phyloP scores from a whole-genome alignment of 2,797 vertebrate species.

The Rhodeus uyekii region DNA sequence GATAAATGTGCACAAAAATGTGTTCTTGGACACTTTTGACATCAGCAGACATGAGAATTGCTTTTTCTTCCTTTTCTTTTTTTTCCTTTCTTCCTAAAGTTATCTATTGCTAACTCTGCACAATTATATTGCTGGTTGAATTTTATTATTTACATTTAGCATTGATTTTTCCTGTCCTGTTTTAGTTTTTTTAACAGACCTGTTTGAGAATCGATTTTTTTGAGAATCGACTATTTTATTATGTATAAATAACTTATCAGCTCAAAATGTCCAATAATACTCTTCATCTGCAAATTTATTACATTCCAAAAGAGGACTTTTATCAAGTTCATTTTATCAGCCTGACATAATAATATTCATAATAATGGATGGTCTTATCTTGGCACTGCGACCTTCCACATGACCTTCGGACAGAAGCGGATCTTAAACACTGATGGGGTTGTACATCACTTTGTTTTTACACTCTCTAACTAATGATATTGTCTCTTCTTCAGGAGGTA shows the following conservation, averaged over 20 bases:
- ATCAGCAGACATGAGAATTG: not conserved
- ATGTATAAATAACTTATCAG: not conserved
- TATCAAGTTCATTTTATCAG: not conserved
- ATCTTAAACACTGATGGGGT: conserved; percentile 32
- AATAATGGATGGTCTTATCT: not conserved
- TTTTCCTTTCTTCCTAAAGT: not conserved
- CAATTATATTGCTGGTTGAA: not conserved
- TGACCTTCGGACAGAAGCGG: conserved; percentile 10
- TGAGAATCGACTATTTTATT: not conserved
- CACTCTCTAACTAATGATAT: conserved; percentile 61
- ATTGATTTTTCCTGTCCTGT: not conserved
- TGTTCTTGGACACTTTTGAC: not conserved
- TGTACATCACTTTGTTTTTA: conserved; percentile 45
- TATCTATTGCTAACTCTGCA: not conserved
- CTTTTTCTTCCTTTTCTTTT: not conserved
- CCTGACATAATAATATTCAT: not conserved
- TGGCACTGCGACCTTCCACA: not conserved
- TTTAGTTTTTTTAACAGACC: not conserved
- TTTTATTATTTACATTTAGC: not conserved
- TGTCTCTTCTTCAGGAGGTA: conserved; percentile 80
- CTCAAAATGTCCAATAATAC: not conserved
- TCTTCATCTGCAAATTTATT: not conserved
- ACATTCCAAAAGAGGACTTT: not conserved
- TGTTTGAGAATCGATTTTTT: not conserved
- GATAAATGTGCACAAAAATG: not conserved